Conservation (phyloP, 2,888 invertebrate species). For the Thecocarcelia acutangulata region DNA sequence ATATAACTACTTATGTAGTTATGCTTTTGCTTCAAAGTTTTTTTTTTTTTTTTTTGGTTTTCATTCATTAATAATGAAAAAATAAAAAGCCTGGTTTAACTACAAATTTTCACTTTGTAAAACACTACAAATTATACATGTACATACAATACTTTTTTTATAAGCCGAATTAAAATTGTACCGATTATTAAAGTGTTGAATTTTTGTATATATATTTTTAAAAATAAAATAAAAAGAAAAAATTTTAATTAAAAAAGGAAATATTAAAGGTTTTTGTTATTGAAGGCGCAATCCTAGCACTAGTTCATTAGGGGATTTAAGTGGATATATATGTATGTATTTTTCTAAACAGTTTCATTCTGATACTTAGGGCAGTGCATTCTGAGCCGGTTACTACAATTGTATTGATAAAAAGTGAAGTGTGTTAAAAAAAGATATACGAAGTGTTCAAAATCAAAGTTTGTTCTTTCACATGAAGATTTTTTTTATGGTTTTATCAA, state of each 20-base stretch:
- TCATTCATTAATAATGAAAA: slow-evolving; percentile 28
- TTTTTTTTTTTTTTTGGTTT: neutral
- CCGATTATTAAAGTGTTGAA: slow-evolving; percentile 50
- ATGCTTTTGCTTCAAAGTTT: slow-evolving; percentile 4
- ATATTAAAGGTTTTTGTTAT: slow-evolving; percentile 5
- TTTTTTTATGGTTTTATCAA: neutral
- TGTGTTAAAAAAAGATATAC: neutral
- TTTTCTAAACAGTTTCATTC: slow-evolving; percentile 7
- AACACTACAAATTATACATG: slow-evolving; percentile 63
- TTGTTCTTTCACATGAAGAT: neutral
- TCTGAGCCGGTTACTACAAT: neutral
- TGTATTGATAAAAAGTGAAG: neutral
- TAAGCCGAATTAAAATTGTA: slow-evolving; percentile 51
- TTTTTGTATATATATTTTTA: neutral
- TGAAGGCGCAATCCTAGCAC: slow-evolving; percentile 30
- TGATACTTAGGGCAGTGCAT: slow-evolving; percentile 13
- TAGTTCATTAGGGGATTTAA: slow-evolving; percentile 8
- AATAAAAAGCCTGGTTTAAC: slow-evolving; percentile 33
- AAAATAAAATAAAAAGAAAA: slow-evolving; percentile 32
- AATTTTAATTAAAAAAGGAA: slow-evolving; percentile 18
- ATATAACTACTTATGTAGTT: neutral
- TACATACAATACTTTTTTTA: slow-evolving; percentile 29
- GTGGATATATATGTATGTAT: neutral
- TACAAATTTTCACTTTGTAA: slow-evolving; percentile 29
- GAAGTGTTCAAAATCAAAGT: neutral